Percentiles rank a stretch among this genome's conserved stretches.
These are phyloP conservation scores for Malacoraja senta DNA, from an alignment of 2,797 vertebrate genomes.

Conservation along the genomic window DNA sequence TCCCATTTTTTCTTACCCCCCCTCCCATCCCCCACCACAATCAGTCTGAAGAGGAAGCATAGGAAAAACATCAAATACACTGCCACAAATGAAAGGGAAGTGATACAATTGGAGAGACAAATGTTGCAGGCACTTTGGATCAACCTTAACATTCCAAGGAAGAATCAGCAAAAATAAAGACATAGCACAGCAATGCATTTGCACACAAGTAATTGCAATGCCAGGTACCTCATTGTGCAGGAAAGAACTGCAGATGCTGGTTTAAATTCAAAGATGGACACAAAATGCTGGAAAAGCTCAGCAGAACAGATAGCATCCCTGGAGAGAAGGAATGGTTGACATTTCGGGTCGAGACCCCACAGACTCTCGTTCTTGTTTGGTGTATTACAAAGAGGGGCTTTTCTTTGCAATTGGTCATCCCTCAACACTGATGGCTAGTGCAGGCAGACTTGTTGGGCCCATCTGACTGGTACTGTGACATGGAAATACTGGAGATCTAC, in stretches of 20 bases:
- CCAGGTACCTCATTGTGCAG: neutral
- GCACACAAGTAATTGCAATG: neutral
- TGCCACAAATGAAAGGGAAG: neutral
- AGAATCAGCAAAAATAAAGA: neutral
- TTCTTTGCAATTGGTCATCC: neutral
- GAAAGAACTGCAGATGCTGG: too few species aligned
- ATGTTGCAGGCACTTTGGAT: neutral
- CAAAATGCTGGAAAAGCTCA: too few species aligned
- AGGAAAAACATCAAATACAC: neutral
- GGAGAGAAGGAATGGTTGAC: too few species aligned
- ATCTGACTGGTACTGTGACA: neutral
- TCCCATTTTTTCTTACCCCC: too few species aligned
- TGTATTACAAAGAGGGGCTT: neutral
- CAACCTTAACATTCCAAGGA: neutral
- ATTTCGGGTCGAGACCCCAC: too few species aligned
- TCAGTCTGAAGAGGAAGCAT: neutral
- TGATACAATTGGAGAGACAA: neutral
- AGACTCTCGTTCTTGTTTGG: neutral
- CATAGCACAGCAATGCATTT: neutral
- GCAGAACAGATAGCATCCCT: too few species aligned
- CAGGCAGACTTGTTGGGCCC: neutral
- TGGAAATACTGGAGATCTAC: too few species aligned
- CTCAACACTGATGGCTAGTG: neutral
- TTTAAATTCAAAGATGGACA: too few species aligned
- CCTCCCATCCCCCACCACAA: too few species aligned